Conservation (phyloP, 1,140 invertebrate species). For the Hyles euphorbiae region DNA sequence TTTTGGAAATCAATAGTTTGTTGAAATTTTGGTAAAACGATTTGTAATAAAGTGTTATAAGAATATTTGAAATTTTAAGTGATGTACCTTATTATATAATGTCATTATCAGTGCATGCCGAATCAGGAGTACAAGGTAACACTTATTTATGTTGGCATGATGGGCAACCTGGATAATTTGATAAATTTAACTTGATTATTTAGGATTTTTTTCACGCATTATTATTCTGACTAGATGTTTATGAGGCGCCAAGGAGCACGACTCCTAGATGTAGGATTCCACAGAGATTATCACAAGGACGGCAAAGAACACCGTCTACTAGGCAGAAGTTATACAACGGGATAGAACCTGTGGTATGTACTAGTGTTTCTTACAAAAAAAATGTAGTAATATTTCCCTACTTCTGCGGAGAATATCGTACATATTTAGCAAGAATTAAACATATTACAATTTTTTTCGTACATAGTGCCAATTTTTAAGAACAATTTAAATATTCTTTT, state of each 20-base stretch:
- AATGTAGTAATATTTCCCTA: no score
- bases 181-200: no score
- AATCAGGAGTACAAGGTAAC: slow-evolving; percentile 40
- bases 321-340: slow-evolving; percentile 14
- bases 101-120: slow-evolving; percentile 24
- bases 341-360: slow-evolving; percentile 15
- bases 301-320: slow-evolving; percentile 7
- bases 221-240: slow-evolving; percentile 11
- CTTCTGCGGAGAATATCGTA: no score
- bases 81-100: slow-evolving; percentile 20
- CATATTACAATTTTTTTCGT: no score
- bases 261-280: slow-evolving; percentile 39
- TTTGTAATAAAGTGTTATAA: no score
- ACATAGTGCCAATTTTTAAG: no score
- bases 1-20: no score
- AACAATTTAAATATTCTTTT: no score
- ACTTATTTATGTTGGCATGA: not conserved
- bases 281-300: slow-evolving; percentile 30
- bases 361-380: not conserved
- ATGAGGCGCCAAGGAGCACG: slow-evolving; percentile 11
- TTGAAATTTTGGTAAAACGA: no score
- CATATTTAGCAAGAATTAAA: no score
- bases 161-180: no score
- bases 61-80: slow-evolving; percentile 11
- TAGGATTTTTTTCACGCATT: not conserved